These are phyloP conservation scores for Aspidoscelis tigris DNA, from an alignment of 2,113 vertebrate species.

Conservation along the genomic window DNA sequence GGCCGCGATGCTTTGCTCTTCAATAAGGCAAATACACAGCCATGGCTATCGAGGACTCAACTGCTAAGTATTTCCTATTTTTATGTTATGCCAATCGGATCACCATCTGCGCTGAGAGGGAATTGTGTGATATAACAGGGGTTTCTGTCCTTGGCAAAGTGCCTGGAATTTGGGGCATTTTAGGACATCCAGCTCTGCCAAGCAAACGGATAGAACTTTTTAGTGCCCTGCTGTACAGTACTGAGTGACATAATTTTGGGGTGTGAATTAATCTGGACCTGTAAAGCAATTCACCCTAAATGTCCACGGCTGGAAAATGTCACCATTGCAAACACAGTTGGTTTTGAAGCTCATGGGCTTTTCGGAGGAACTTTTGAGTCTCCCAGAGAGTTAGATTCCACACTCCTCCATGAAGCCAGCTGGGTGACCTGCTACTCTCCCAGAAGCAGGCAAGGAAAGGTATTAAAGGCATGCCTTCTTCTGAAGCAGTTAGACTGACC, in stretches of 20 bases:
- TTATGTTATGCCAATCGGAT: not conserved
- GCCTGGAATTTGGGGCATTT: not conserved
- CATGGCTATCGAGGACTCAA: rapidly evolving
- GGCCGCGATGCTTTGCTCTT: not conserved
- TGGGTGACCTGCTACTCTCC: too few species aligned
- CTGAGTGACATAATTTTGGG: rapidly evolving
- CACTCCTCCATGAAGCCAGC: too few species aligned
- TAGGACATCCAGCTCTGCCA: not conserved
- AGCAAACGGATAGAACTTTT: rapidly evolving
- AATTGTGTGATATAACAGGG: not conserved
- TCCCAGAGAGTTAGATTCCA: too few species aligned
- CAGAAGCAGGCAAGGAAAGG: too few species aligned
- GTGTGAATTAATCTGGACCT: not conserved
- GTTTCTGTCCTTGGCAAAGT: not conserved
- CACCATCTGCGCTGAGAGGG: not conserved
- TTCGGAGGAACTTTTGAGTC: not conserved
- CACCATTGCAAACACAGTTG: too few species aligned
- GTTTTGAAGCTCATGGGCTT: not conserved
- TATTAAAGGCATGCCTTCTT: not conserved
- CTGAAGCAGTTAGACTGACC: not conserved
- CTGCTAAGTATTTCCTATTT: not conserved
- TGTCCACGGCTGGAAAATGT: not conserved
- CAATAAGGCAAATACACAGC: not conserved
- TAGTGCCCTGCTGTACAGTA: rapidly evolving
- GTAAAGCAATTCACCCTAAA: not conserved